Evolutionary conservation across 2,797 vertebrate genomes (phyloP).

Genomic region (Acanthurus leucopareius): DNA sequence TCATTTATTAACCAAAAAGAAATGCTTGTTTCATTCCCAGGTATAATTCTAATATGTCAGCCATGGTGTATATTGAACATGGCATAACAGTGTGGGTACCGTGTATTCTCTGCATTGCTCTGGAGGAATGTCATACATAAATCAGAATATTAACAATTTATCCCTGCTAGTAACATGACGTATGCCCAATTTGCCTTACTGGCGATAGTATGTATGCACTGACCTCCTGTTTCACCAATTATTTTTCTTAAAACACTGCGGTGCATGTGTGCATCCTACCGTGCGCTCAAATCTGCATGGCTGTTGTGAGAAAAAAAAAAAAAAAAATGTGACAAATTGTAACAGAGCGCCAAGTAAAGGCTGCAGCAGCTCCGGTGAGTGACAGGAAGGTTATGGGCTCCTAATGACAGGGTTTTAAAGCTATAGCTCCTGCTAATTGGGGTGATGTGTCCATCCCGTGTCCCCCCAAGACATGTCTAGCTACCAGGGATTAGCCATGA

Average conservation of each 20-base stretch:
- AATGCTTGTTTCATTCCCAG: constrained; percentile 52
- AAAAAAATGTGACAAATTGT: constrained; percentile 55
- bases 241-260: constrained; percentile 15
- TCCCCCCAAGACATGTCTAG: constrained; percentile 77
- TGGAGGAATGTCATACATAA: constrained; percentile 63
- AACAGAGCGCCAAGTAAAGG: constrained; percentile 47
- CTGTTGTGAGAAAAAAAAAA: constrained; percentile 36
- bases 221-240: constrained; percentile 30
- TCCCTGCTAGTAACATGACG: constrained; percentile 34
- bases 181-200: constrained; percentile 53
- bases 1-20: constrained; percentile 66
- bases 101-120: constrained; percentile 26
- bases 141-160: constrained; percentile 60
- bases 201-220: constrained; percentile 45
- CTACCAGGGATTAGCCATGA: constrained; percentile 78
- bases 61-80: constrained; percentile 20
- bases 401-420: constrained; percentile 81
- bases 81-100: constrained; percentile 29
- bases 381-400: constrained; percentile 78
- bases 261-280: neutral
- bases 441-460: constrained; percentile 78
- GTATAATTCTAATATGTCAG: constrained; percentile 40
- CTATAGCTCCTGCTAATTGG: constrained; percentile 80
- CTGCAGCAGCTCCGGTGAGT: constrained; percentile 59
- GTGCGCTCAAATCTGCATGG: constrained; percentile 6